phyloP scores from a whole-genome alignment of 2,888 invertebrate species.

The Ochlodes sylvanus region DNA sequence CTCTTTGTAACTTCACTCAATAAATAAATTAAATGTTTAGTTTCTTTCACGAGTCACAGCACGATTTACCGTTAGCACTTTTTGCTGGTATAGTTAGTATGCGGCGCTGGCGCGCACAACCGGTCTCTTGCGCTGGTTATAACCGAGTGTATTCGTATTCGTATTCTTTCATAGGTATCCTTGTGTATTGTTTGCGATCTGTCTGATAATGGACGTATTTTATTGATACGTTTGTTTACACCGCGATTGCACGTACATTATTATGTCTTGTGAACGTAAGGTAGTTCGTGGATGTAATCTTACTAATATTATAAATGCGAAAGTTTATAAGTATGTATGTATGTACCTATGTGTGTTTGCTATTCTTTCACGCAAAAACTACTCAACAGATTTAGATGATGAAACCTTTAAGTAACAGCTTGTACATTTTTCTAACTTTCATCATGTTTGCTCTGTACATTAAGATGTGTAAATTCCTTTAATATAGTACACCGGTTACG shows the following conservation, averaged over 20 bases:
- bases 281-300: neutral
- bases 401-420: no score
- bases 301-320: no score
- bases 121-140: slow-evolving; percentile 42
- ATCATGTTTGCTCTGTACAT: no score
- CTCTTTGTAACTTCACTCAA: neutral
- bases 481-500: no score
- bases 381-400: no score
- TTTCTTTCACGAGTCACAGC: slow-evolving; percentile 16
- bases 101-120: slow-evolving; percentile 43
- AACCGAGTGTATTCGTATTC: slow-evolving; percentile 39
- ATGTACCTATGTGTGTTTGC: no score
- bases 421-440: no score
- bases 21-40: no score
- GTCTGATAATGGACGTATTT: slow-evolving; percentile 44
- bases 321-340: no score
- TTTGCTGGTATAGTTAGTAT: slow-evolving; percentile 33
- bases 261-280: neutral
- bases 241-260: slow-evolving; percentile 8
- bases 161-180: slow-evolving; percentile 33
- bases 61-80: slow-evolving; percentile 45
- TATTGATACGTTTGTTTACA: slow-evolving; percentile 43
- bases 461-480: no score
- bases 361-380: no score
- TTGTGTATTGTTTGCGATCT: slow-evolving; percentile 41